phyloP scores from a whole-genome alignment of 2,797 vertebrate species.

The Helostoma temminkii region DNA sequence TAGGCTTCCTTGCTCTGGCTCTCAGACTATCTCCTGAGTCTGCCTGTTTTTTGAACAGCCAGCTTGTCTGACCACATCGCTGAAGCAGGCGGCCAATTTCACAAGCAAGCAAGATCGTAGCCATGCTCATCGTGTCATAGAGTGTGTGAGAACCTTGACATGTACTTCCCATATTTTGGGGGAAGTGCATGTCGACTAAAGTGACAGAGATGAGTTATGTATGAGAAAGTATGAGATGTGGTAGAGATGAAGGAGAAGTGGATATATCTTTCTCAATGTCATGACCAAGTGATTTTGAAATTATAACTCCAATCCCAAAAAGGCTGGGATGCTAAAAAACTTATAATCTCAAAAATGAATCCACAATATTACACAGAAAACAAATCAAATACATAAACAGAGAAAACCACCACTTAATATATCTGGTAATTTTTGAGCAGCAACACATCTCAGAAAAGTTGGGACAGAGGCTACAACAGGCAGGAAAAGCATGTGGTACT shows the following conservation, averaged over 20 bases:
- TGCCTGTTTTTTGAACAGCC: slow-evolving; percentile 52
- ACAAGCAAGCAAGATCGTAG: slow-evolving; percentile 63
- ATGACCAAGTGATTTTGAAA: slow-evolving; percentile 16
- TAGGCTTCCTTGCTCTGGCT: slow-evolving; percentile 56
- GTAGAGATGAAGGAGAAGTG: slow-evolving; percentile 38
- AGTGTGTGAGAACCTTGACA: slow-evolving; percentile 49
- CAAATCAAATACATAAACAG: no score
- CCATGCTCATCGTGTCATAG: slow-evolving; percentile 40
- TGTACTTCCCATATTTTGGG: slow-evolving; percentile 13
- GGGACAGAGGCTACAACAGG: no score
- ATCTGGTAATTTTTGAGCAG: no score
- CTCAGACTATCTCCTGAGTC: slow-evolving; percentile 45
- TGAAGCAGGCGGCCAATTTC: slow-evolving; percentile 64
- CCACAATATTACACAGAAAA: no score
- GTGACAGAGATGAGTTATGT: slow-evolving; percentile 19
- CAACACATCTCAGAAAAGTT: no score
- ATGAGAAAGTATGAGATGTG: slow-evolving; percentile 22
- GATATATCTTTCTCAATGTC: slow-evolving; percentile 37
- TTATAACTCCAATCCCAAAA: no score
- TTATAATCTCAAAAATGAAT: no score
- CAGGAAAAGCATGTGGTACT: no score
- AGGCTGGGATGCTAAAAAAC: no score
- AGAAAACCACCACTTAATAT: no score
- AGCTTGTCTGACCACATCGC: slow-evolving; percentile 66
- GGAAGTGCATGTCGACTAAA: neutral